Percentiles rank a stretch among this genome's conserved stretches.
phyloP scores from a whole-genome alignment of 1,140 invertebrate species.

The Pinna nobilis region DNA sequence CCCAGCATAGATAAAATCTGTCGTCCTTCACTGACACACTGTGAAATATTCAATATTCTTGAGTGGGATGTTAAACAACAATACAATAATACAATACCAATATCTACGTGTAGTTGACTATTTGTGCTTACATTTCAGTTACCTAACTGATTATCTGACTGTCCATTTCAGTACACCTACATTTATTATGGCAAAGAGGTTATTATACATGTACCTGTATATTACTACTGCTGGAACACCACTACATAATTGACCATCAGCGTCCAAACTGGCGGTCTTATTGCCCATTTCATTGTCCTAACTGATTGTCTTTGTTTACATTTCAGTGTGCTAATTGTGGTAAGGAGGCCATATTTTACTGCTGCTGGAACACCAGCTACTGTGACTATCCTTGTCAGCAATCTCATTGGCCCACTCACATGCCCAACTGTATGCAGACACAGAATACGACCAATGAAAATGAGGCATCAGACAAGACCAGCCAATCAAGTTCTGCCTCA shows the following conservation, averaged over 20 bases:
- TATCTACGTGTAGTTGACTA: too few species aligned
- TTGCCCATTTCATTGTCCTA: constrained; percentile 74
- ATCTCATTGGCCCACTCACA: constrained; percentile 77
- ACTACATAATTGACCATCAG: too few species aligned
- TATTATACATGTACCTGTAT: not conserved
- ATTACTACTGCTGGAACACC: not conserved
- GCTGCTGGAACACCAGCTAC: constrained; percentile 96
- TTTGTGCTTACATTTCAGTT: too few species aligned
- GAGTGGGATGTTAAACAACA: too few species aligned
- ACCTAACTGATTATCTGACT: not conserved
- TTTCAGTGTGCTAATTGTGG: constrained; percentile 85
- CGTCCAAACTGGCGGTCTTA: too few species aligned
- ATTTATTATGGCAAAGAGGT: constrained; percentile 5
- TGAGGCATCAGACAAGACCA: constrained; percentile 37
- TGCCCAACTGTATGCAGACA: constrained; percentile 75
- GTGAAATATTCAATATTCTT: too few species aligned
- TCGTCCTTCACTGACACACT: too few species aligned
- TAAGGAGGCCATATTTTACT: constrained; percentile 92
- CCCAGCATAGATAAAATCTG: too few species aligned
- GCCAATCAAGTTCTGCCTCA: constrained; percentile 36
- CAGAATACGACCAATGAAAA: constrained; percentile 52
- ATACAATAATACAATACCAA: too few species aligned
- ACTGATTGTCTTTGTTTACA: constrained; percentile 10
- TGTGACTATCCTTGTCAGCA: constrained; percentile 88
- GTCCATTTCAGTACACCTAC: not conserved